Evolutionary conservation across 1,140 invertebrate species (phyloP).

Genomic region (Drosophila santomea): DNA sequence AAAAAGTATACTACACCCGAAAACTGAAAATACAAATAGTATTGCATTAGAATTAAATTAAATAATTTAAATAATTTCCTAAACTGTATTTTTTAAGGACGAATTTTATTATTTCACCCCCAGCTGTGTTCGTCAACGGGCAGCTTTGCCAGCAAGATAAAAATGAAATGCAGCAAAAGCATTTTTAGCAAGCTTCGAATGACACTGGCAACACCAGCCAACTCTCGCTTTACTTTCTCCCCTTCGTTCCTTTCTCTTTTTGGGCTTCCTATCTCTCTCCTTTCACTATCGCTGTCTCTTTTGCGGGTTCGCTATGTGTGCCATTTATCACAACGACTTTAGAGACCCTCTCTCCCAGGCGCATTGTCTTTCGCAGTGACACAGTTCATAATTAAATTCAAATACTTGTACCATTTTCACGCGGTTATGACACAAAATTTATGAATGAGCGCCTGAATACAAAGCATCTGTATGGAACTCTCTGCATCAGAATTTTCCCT

Average conservation of each 20-base stretch:
- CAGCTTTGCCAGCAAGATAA: constrained; percentile 40
- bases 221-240: constrained; percentile 25
- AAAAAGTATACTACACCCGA: too few species aligned
- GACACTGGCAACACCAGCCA: constrained; percentile 43
- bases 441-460: constrained; percentile 68
- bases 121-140: constrained; percentile 9
- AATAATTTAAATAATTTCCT: too few species aligned
- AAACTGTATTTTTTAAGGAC: not conserved
- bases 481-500: not conserved
- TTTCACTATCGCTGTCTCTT: constrained; percentile 6
- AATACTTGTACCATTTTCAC: constrained; percentile 79
- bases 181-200: constrained; percentile 57
- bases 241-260: not conserved
- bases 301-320: constrained; percentile 21
- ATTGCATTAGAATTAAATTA: too few species aligned
- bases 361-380: constrained; percentile 66
- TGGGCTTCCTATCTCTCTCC: not conserved
- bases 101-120: not conserved
- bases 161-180: constrained; percentile 65
- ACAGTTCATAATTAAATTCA: constrained; percentile 82
- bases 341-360: constrained; percentile 32
- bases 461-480: constrained; percentile 30
- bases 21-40: too few species aligned
- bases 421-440: constrained; percentile 78
- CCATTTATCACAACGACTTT: constrained; percentile 75